Evolutionary conservation across 2,113 vertebrate genomes (phyloP), one percentile per base, ranked within the genome.

Genomic region (Tachuris rubrigastra): DNA sequence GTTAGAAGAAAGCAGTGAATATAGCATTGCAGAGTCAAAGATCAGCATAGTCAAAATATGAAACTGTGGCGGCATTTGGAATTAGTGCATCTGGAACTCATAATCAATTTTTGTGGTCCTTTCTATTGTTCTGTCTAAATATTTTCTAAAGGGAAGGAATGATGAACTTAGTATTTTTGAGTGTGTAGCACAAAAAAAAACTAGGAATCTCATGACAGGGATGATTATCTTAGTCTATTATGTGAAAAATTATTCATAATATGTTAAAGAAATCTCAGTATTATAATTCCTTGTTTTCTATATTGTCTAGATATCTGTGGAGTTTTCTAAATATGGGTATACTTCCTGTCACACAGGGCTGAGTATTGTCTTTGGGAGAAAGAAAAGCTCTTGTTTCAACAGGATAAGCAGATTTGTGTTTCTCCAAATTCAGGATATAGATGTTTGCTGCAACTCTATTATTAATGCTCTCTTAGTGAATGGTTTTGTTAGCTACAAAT

Each of bases 121-220:
- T 31, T 56, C 19, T 53, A 9, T 52, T 77, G 10, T 50, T 72
- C 33, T 77, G 41, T 35, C 67, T 75, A 73, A 81, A 68, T 83
- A 14, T 21, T 89, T 77, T 81, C 12, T 81, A 35, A 44, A 63
- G 60, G 13, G 21, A 77, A 58, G 7, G 35, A 25, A 49, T 62
- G 18, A 31, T 52, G 20, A 53, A 25, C n/a, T 74, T 15, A 39
- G 14, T 86, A 6, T 73, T 73, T 78, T 30, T 85, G 19, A 62
- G 16, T 23, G 14, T 17, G 11, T 53, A 65, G 17, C 30, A 67
- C 19, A 37, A 67, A 55, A 67, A 55, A 60, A 63, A 52, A 30
- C 4, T 27, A 24, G 14, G 12, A 80, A 8, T 2, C 14, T 41
- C 0, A 1, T 31, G 21, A 4, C 15, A 62, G 37, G 44, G 31